A percentile compares a stretch with the other conserved stretches of the same genome.
phyloP scores from a whole-genome alignment of 1,140 invertebrate genomes.

The Brachionus asplanchnoidis region DNA sequence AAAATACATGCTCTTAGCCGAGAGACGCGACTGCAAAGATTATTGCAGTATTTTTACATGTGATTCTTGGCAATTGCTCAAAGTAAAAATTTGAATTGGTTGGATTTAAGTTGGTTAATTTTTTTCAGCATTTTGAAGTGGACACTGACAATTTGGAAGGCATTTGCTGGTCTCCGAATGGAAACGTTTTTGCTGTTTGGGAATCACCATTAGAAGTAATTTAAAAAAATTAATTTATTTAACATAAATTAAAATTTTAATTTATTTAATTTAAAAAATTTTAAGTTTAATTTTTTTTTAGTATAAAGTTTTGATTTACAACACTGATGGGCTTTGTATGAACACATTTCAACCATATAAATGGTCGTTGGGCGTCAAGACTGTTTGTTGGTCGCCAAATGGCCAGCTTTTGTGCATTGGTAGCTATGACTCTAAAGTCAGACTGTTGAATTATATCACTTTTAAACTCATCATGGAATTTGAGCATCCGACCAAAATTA shows the following conservation, averaged over 20 bases:
- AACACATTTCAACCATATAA: slow-evolving; percentile 55
- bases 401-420: slow-evolving; percentile 58
- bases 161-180: slow-evolving; percentile 56
- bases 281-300: too few relatives aligned
- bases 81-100: slow-evolving; percentile 46
- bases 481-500: slow-evolving; percentile 46
- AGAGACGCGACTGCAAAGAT: slow-evolving; percentile 58
- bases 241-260: neutral
- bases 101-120: neutral
- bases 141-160: slow-evolving; percentile 56
- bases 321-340: slow-evolving; percentile 56
- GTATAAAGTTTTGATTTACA: slow-evolving; percentile 57
- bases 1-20: slow-evolving; percentile 58
- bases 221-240: neutral
- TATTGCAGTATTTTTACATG: slow-evolving; percentile 58
- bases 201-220: slow-evolving; percentile 46
- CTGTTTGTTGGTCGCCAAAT: slow-evolving; percentile 56
- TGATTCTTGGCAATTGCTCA: slow-evolving; percentile 57
- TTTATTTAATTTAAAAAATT: neutral
- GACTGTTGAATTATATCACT: slow-evolving; percentile 54
- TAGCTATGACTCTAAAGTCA: slow-evolving; percentile 58
- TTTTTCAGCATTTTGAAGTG: slow-evolving; percentile 55
- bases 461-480: slow-evolving; percentile 54
- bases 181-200: slow-evolving; percentile 55
- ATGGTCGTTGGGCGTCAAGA: slow-evolving; percentile 57